Evolutionary conservation across 2,797 vertebrate species (phyloP).

Genomic region (Bryconaethiops microstoma): DNA sequence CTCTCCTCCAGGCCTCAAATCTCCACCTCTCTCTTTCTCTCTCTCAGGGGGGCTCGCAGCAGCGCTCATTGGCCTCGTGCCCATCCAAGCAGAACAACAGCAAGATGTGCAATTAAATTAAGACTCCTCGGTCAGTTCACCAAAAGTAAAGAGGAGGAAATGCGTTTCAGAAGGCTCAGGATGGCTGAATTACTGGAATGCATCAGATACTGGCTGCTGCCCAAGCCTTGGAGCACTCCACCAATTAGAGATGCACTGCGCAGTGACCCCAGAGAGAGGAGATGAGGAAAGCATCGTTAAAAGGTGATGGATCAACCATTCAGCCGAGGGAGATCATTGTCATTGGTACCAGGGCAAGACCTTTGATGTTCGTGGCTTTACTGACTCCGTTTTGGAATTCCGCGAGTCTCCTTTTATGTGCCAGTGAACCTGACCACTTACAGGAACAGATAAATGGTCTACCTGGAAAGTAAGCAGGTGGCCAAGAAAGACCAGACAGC

Average conservation of each 20-base stretch:
- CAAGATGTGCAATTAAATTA: constrained; percentile 67
- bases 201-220: constrained; percentile 64
- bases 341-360: constrained; percentile 62
- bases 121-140: constrained; percentile 61
- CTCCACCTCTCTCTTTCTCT: constrained; percentile 43
- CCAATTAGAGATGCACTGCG: constrained; percentile 67
- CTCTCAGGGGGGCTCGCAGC: constrained; percentile 44
- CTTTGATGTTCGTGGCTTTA: constrained; percentile 73
- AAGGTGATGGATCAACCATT: constrained; percentile 69
- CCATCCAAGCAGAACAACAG: constrained; percentile 65
- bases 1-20: constrained; percentile 46
- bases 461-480: constrained; percentile 60
- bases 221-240: constrained; percentile 55
- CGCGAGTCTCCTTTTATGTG: constrained; percentile 68
- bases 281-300: constrained; percentile 57
- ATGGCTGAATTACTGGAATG: constrained; percentile 61
- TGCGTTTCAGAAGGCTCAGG: constrained; percentile 55
- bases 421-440: constrained; percentile 74
- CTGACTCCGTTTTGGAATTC: constrained; percentile 72
- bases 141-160: constrained; percentile 51
- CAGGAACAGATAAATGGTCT: constrained; percentile 76
- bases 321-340: constrained; percentile 66
- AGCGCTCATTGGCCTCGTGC: constrained; percentile 52
- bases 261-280: constrained; percentile 63
- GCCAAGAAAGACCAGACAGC: constrained; percentile 50